These are phyloP conservation scores for Megalopta genalis DNA, from an alignment of 1,140 invertebrate species.

Conservation along the genomic window DNA sequence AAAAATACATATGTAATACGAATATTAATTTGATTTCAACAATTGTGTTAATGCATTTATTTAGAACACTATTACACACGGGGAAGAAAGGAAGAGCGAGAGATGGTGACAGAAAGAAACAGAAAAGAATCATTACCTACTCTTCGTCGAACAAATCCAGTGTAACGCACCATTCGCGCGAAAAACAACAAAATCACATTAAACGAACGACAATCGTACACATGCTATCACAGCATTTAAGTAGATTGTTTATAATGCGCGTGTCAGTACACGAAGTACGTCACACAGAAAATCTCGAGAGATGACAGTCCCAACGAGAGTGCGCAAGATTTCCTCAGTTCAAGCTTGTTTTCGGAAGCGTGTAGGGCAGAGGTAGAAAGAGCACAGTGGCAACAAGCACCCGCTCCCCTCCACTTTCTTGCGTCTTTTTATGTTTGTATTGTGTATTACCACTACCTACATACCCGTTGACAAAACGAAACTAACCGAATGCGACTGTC, in stretches of 20 bases:
- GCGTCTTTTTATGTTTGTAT: not conserved
- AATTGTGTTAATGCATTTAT: not conserved
- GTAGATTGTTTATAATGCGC: not conserved
- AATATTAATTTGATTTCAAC: not conserved
- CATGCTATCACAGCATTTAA: not conserved
- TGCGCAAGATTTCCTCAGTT: not conserved
- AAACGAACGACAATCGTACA: not conserved
- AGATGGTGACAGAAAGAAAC: too few relatives aligned
- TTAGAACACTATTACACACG: not conserved
- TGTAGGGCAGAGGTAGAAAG: not conserved
- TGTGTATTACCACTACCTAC: constrained; percentile 9
- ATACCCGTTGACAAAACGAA: constrained; percentile 21
- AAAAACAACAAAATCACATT: constrained; percentile 9
- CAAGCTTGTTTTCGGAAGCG: constrained; percentile 17
- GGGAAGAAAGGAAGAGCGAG: not conserved
- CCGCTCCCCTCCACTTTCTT: not conserved
- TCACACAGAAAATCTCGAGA: not conserved
- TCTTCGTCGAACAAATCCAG: not conserved
- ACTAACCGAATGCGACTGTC: not conserved
- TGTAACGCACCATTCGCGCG: too few relatives aligned
- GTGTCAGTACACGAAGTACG: not conserved
- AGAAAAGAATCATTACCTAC: not conserved
- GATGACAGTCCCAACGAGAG: constrained; percentile 7
- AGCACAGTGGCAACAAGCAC: not conserved
- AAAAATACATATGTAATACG: not conserved